Evolutionary conservation across 2,888 invertebrate genomes (phyloP), one percentile per base, ranked within the genome.

Genomic region (Conomelus anceps): DNA sequence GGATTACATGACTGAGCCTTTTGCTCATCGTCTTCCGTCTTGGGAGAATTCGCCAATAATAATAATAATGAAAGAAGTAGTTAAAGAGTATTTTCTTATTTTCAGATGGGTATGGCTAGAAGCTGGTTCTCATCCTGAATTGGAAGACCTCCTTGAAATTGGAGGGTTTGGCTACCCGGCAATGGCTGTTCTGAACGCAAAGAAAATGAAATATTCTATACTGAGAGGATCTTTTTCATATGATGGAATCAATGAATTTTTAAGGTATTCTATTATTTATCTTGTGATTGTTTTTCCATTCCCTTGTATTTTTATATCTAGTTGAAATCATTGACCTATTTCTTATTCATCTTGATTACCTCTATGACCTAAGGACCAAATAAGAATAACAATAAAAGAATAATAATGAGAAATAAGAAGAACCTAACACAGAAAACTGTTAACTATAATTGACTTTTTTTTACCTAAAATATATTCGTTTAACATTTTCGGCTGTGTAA

Each of bases 121-220:
- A 93, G 99, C 98, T 85, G 97, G 96, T 13, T 95, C 96, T 0
- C 99, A 99, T 93, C 93, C 94, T 0, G 95, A 96, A 0, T 93
- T 99, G 22, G 99, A 99, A 93, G 96, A 96, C 91, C 96, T 98
- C 0, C 93, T 99, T 41, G 99, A 98, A 93, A 97, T 99, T 91
- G 99, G 99, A 91, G 99, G 96, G 7, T 99, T 99, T 93, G 99
- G 99, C 13, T 99, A 99, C 93, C 99, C 99, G 0, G 99, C 99
- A 0, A 96, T 99, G 96, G 99, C 98, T 7, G 98, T 98, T 22
- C 96, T 99, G 89, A 99, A 99, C 94, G 95, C 97, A 20, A 98
- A 99, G 93, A 99, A 99, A 94, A 97, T 98, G 96, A 99, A 99
- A 93, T 99, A 97, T 94, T 97, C 99, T 0, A 95, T 98, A 9